These are phyloP conservation scores for Vireo altiloquus DNA, from an alignment of 2,113 vertebrate species.

Conservation along the genomic window DNA sequence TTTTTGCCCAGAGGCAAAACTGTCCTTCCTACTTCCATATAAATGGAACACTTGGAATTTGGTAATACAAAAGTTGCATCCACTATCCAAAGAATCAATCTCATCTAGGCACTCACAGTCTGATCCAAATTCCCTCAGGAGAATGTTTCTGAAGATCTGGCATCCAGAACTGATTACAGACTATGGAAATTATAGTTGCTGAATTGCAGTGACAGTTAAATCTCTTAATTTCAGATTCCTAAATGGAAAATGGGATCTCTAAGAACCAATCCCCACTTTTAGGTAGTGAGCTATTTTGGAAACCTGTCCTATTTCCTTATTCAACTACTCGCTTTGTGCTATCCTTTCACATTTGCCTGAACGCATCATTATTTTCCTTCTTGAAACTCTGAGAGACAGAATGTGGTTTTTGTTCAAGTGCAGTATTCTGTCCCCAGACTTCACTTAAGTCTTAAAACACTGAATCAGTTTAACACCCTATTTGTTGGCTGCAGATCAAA, in stretches of 20 bases:
- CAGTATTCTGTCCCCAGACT: not conserved
- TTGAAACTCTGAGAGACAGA: not conserved
- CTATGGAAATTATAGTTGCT: not conserved
- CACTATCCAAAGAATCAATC: not conserved
- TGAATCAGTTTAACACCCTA: not conserved
- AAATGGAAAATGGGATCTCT: not conserved
- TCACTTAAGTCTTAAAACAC: not conserved
- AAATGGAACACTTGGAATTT: not conserved
- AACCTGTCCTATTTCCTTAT: not conserved
- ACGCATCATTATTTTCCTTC: not conserved
- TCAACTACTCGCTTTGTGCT: not conserved
- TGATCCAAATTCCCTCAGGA: not conserved
- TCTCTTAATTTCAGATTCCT: not conserved
- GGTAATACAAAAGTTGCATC: not conserved
- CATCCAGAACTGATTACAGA: not conserved
- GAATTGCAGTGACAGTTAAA: not conserved
- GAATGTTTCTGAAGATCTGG: not conserved
- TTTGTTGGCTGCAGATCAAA: not conserved
- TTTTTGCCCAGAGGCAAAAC: constrained; percentile 1
- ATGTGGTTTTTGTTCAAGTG: not conserved
- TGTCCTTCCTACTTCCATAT: not conserved
- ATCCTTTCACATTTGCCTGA: not conserved
- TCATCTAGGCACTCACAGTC: not conserved
- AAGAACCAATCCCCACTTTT: not conserved
- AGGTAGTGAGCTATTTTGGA: not conserved